Conservation (phyloP, 2,113 vertebrate genomes). For the Loxodonta africana region DNA sequence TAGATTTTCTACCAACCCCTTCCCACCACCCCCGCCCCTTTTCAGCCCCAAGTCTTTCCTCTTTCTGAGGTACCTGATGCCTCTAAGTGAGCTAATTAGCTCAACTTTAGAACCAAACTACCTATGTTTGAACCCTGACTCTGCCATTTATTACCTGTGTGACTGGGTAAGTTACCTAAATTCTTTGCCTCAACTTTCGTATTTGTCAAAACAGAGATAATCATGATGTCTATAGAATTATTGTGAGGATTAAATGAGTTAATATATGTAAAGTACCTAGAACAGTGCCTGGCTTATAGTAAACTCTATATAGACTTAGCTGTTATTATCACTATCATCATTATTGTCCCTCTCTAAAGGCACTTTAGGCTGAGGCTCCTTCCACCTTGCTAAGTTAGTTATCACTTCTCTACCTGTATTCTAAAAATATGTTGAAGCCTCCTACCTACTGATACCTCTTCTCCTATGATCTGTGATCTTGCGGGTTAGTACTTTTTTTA, state of each 20-base stretch:
- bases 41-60: neutral
- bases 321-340: too few relatives aligned
- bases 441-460: neutral
- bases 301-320: too few relatives aligned
- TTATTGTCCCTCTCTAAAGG: neutral
- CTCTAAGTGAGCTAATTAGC: neutral
- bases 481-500: neutral
- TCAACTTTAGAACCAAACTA: neutral
- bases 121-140: too few relatives aligned
- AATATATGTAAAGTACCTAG: constrained; percentile 14
- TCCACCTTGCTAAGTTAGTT: constrained; percentile 9
- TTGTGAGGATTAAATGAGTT: constrained; percentile 11
- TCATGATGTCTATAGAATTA: neutral
- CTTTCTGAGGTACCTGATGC: constrained; percentile 21
- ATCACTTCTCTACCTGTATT: constrained; percentile 3
- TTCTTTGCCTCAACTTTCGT: neutral
- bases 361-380: constrained; percentile 6
- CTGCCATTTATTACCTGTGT: too few relatives aligned
- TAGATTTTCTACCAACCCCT: neutral
- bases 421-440: constrained; percentile 15
- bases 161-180: too few relatives aligned
- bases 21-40: neutral
- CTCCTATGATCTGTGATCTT: constrained; percentile 11
- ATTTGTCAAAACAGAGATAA: constrained; percentile 37
- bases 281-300: neutral